phyloP scores from a whole-genome alignment of 2,797 vertebrate species.

The Prionace glauca region DNA sequence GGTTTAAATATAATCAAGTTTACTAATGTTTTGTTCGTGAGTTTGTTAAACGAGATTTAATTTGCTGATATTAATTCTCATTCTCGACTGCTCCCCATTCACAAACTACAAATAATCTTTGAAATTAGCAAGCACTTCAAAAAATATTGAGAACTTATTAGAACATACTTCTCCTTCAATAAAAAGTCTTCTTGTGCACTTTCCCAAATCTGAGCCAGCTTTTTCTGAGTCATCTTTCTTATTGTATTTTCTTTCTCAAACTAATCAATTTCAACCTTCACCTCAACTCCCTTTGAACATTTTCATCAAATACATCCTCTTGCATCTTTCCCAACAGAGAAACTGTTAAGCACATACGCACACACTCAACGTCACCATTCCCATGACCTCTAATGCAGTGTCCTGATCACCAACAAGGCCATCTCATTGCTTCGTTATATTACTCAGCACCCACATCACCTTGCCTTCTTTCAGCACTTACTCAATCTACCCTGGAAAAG shows the following conservation, averaged over 20 bases:
- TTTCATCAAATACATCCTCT: neutral
- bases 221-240: neutral
- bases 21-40: neutral
- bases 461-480: neutral
- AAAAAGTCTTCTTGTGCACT: neutral
- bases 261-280: neutral
- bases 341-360: neutral
- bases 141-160: neutral
- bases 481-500: neutral
- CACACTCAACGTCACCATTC: neutral
- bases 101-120: neutral
- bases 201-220: neutral
- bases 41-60: neutral
- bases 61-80: neutral
- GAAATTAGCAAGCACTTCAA: neutral
- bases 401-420: neutral
- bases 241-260: neutral
- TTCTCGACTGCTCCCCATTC: neutral
- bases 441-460: neutral
- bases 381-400: neutral
- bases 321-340: neutral
- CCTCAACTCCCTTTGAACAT: neutral
- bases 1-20: neutral
- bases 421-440: neutral
- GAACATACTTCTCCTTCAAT: neutral